Conservation (phyloP, 2,113 vertebrate species). For the Bos indicus region DNA sequence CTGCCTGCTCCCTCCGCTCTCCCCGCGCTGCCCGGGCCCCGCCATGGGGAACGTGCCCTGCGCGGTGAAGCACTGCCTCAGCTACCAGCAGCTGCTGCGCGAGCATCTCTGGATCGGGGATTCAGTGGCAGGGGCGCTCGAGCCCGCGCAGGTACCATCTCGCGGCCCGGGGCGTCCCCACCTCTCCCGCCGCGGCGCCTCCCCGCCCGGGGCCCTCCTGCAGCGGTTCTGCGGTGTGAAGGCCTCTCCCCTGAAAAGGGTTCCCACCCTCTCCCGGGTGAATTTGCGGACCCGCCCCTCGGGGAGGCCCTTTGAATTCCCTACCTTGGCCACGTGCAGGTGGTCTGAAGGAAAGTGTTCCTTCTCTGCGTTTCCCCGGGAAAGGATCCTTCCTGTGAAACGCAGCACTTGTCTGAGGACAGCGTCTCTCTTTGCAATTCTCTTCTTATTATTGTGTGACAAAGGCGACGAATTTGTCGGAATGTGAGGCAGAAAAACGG, state of each 20-base stretch:
- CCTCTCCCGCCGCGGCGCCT: not conserved
- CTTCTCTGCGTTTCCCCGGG: not conserved
- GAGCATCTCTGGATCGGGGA: conserved; percentile 87
- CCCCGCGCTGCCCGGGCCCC: conserved; percentile 10
- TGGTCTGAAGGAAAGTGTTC: accelerated
- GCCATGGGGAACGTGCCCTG: conserved; percentile 90
- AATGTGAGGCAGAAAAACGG: not conserved
- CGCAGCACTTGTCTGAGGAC: not conserved
- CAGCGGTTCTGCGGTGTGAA: not conserved
- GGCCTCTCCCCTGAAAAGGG: not conserved
- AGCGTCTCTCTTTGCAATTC: not conserved
- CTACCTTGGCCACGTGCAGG: not conserved
- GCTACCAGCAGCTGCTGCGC: conserved; percentile 87
- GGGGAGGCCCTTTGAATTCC: not conserved
- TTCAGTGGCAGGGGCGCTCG: conserved; percentile 67
- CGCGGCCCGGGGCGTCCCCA: not conserved
- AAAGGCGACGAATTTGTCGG: not conserved
- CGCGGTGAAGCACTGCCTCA: conserved; percentile 91
- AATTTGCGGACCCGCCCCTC: not conserved
- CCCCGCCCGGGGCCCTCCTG: not conserved
- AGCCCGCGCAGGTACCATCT: conserved; percentile 72
- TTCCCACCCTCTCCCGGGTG: not conserved
- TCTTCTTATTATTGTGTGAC: not conserved
- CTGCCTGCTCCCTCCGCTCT: not conserved
- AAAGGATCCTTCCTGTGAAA: not conserved